A percentile compares a stretch with the other conserved stretches of the same genome.
Evolutionary conservation across 2,113 vertebrate genomes (phyloP).

Genomic region (Hipposideros armiger): DNA sequence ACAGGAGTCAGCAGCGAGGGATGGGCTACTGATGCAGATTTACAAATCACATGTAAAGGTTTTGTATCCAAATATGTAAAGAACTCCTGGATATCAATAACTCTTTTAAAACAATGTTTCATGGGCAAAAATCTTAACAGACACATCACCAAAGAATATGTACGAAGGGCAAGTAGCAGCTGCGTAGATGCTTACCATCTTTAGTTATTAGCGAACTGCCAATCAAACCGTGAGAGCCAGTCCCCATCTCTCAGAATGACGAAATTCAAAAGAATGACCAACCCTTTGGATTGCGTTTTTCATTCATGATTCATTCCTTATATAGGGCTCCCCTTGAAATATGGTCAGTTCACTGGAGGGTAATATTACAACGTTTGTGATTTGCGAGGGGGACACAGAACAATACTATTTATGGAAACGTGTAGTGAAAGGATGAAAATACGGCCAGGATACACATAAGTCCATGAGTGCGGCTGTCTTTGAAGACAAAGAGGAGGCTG

Average conservation of each 20-base stretch:
- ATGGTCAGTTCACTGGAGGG: not conserved
- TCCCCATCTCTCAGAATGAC: not conserved
- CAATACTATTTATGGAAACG: not conserved
- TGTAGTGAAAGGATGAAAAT: not conserved
- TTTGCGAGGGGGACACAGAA: not conserved
- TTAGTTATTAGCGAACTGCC: not conserved
- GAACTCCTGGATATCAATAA: not conserved
- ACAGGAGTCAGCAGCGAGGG: rapidly evolving
- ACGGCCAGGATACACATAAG: not conserved
- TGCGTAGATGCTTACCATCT: rapidly evolving
- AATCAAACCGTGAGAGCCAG: rapidly evolving
- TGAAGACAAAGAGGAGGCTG: not conserved
- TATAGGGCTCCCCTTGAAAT: not conserved
- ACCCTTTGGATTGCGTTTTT: not conserved
- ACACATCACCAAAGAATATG: not conserved
- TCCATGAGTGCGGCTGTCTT: not conserved
- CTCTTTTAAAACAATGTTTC: not conserved
- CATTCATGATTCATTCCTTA: not conserved
- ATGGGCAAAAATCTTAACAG: not conserved
- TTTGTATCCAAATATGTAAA: not conserved
- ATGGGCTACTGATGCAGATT: rapidly evolving
- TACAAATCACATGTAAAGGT: not conserved
- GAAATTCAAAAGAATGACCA: not conserved
- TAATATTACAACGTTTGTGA: no score
- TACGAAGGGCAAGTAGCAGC: not conserved